Conservation (phyloP, 2,888 invertebrate genomes). For the Drosophila suboccidentalis region DNA sequence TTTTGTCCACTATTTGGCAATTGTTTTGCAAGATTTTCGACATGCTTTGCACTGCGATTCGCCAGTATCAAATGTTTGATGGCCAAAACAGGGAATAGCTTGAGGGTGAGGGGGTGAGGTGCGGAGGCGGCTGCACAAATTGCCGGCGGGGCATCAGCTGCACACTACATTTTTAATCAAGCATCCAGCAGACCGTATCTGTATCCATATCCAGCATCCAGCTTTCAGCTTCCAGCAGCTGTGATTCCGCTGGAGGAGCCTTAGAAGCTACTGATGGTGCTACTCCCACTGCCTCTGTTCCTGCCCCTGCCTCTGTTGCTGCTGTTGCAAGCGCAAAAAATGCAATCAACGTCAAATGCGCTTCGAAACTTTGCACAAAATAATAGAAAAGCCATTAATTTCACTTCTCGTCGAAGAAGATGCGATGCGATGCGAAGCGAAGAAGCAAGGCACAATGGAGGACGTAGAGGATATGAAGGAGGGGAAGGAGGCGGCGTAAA, state of each 20-base stretch:
- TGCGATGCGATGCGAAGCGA: conserved; percentile 14
- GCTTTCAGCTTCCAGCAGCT: conserved; percentile 58
- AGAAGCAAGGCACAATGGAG: not conserved
- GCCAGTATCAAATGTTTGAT: conserved; percentile 44
- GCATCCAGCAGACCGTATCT: conserved; percentile 47
- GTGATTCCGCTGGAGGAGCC: conserved; percentile 65
- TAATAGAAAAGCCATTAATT: conserved; percentile 80
- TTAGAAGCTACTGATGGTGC: conserved; percentile 32
- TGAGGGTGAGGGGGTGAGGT: not conserved
- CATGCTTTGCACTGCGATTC: conserved; percentile 20
- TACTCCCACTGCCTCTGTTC: not conserved
- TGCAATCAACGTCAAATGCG: conserved; percentile 80
- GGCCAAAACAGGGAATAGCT: conserved; percentile 34
- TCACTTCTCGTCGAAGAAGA: conserved; percentile 78
- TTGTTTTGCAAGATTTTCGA: conserved; percentile 53
- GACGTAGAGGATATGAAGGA: conserved; percentile 11
- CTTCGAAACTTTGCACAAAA: conserved; percentile 79
- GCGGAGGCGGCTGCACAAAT: conserved; percentile 47
- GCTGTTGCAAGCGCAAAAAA: conserved; percentile 66
- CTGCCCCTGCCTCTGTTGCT: conserved; percentile 4
- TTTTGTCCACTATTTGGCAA: conserved; percentile 52
- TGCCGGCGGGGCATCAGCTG: conserved; percentile 66
- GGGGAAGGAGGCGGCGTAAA: not conserved
- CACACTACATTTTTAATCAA: conserved; percentile 78
- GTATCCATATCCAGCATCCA: conserved; percentile 35